A percentile compares a stretch with the other conserved stretches of the same genome.
Conservation (phyloP, 2,113 vertebrate species). For the Rhinogobius similis region DNA sequence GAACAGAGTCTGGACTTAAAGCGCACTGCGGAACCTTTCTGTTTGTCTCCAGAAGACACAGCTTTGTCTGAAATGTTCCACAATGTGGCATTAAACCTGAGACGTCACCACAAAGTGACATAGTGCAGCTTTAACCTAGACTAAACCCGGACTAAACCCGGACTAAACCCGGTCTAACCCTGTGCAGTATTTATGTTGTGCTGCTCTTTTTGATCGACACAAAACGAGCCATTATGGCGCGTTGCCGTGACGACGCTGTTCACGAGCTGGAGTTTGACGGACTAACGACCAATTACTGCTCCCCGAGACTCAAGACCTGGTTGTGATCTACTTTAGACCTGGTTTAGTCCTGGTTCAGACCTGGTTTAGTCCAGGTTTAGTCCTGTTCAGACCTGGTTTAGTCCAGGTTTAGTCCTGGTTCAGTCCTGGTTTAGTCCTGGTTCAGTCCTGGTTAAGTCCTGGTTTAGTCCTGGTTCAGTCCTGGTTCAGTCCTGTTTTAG, state of each 20-base stretch:
- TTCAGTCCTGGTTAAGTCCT: neutral
- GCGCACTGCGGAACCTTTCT: no score
- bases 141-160: no score
- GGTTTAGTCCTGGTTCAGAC: neutral
- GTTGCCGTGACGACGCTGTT: constrained; percentile 6
- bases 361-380: neutral
- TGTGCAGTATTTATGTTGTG: neutral
- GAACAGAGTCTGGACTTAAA: no score
- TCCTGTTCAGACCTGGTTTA: neutral
- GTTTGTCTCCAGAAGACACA: no score
- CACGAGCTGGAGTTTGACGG: neutral
- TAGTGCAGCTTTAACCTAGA: no score
- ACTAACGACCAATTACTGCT: neutral
- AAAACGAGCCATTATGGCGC: neutral
- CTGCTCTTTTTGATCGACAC: constrained; percentile 7
- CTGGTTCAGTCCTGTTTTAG: neutral
- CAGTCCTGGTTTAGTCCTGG: neutral
- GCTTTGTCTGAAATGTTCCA: no score
- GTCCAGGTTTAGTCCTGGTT: neutral
- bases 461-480: neutral
- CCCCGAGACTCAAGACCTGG: neutral
- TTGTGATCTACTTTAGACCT: neutral
- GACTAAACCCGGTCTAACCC: no score
- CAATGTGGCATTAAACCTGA: no score
- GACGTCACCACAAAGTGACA: no score